A percentile compares a stretch with the other conserved stretches of the same genome.
phyloP scores from a whole-genome alignment of 2,113 vertebrate genomes.

The Gobius niger region DNA sequence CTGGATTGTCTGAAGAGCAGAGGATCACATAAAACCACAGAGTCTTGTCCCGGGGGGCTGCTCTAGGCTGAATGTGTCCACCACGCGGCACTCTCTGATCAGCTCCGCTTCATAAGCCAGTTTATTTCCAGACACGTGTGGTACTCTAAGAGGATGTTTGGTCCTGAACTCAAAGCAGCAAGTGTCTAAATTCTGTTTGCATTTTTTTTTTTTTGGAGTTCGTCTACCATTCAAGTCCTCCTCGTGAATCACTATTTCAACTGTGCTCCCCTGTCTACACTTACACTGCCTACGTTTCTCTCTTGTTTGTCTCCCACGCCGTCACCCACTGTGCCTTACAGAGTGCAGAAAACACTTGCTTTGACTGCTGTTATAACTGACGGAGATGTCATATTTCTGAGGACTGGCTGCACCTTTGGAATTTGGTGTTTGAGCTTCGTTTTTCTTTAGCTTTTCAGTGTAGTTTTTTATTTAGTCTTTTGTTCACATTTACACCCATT shows the following conservation, averaged over 20 bases:
- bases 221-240: conserved; percentile 20
- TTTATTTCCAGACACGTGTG: conserved; percentile 27
- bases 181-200: background rate
- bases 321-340: conserved; percentile 42
- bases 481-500: too few species aligned
- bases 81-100: conserved; percentile 57
- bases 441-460: conserved; percentile 5
- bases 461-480: background rate
- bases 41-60: conserved; percentile 44
- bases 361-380: conserved; percentile 67
- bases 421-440: conserved; percentile 20
- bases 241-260: conserved; percentile 20
- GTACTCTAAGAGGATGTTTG: background rate
- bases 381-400: conserved; percentile 58
- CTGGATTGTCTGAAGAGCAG: conserved; percentile 42
- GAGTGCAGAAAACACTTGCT: conserved; percentile 57
- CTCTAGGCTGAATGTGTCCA: conserved; percentile 61
- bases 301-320: conserved; percentile 34
- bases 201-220: conserved; percentile 18
- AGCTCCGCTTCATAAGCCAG: conserved; percentile 36
- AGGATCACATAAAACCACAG: conserved; percentile 49
- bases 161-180: conserved; percentile 6
- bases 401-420: conserved; percentile 29
- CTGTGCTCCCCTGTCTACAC: conserved; percentile 6
- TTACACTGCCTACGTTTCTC: background rate